Evolutionary conservation across 2,797 vertebrate genomes (phyloP).

Genomic region (Mormyrops boulengeri): DNA sequence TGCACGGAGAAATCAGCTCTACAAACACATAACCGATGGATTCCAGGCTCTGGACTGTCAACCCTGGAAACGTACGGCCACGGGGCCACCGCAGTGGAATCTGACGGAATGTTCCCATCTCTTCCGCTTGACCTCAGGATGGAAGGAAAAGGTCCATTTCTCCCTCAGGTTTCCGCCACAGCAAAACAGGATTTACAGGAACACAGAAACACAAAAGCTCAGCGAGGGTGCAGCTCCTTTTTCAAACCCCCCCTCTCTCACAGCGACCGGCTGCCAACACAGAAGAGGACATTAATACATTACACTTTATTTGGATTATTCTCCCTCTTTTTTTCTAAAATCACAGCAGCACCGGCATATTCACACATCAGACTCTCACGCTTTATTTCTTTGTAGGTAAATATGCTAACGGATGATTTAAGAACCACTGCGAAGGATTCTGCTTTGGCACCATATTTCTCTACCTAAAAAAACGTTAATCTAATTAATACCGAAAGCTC

Average conservation of each 20-base stretch:
- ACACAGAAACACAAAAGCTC: not conserved
- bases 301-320: not conserved
- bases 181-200: not conserved
- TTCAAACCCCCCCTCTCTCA: not conserved
- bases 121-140: not conserved
- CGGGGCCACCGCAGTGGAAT: not conserved
- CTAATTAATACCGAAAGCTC: not conserved
- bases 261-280: not conserved
- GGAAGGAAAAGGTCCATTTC: not conserved
- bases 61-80: not conserved
- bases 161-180: not conserved
- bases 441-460: not conserved
- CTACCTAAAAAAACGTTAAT: not conserved
- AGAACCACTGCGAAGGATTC: constrained; percentile 5
- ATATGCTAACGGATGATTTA: constrained; percentile 14
- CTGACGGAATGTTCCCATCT: not conserved
- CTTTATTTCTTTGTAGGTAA: not conserved
- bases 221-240: not conserved
- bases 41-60: not conserved
- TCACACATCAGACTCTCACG: constrained; percentile 13
- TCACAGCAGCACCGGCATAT: constrained; percentile 13
- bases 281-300: not conserved
- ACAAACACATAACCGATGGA: not conserved
- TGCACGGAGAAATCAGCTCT: not conserved
- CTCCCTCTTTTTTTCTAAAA: not conserved